Evolutionary conservation across 2,797 vertebrate species (phyloP).

Genomic region (Fringilla coelebs): DNA sequence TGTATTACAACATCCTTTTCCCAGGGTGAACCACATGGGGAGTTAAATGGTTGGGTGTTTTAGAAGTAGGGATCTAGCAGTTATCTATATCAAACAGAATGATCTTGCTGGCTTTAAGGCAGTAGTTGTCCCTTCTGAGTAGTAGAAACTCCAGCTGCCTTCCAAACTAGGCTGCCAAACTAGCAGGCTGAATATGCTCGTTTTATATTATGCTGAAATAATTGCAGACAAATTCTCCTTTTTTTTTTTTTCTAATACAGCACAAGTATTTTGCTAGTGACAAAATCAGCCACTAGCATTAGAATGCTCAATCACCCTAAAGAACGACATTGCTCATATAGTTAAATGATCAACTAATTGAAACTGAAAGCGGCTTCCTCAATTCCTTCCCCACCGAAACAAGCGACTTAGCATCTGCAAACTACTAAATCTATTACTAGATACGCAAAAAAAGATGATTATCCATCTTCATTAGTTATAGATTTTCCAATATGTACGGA

Average conservation of each 20-base stretch:
- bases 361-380: neutral
- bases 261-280: neutral
- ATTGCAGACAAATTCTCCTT: neutral
- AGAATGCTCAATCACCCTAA: neutral
- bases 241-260: neutral
- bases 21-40: neutral
- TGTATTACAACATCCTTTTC: neutral
- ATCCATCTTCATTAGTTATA: slow-evolving; percentile 25
- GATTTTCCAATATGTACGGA: neutral
- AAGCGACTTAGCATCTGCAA: neutral
- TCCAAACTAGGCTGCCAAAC: neutral
- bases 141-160: neutral
- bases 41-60: neutral
- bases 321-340: neutral
- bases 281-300: neutral
- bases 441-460: neutral
- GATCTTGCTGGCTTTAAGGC: neutral
- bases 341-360: neutral
- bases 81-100: neutral
- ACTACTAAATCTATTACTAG: neutral
- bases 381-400: slow-evolving; percentile 4
- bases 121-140: neutral
- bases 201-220: neutral
- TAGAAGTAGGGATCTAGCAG: neutral
- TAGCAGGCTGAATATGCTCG: neutral